Base-by-base conservation (phyloP, 2,888 invertebrate species). In the Cheilosia variabilis region DNA sequence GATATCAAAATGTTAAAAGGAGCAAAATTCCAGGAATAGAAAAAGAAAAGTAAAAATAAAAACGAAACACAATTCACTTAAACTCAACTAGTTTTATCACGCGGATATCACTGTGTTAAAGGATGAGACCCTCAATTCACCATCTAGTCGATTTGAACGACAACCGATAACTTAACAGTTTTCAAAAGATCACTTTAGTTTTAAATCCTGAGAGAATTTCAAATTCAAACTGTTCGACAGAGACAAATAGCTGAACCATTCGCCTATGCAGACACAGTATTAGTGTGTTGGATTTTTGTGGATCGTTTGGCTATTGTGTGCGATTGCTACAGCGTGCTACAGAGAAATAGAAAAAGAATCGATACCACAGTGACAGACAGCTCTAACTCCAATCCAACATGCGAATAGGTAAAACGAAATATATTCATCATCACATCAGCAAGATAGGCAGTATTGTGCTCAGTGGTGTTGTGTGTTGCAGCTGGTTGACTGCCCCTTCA, bases 81-180 rank as follows among this genome's bases (percentile, higher is more conserved):
- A 19, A 68, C n/a, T 62, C 58, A 76, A 58, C 37, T 60, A 58
- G 65, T 71, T 71, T 65, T 69, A 71, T 58, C 58, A 71, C 77
- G 71, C 76, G 57, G 57, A 71, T 62, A 77, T 73, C 86, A 80
- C 81, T 73, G 53, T 34, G 31, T 37, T 22, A 50, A 50, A 57
- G 52, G 73, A 80, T 72, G 65, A 66, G 52, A 41, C 52, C 17
- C 10, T 73, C 41, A 73, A 65, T 62, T 60, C 43, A 68, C 73
- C 87, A 78, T 87, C 84, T 86, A 82, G 82, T 87, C 87, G 69
- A 86, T 83, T 84, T 75, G 84, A 88, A 75, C 84, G 88, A 79
- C 87, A 62, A 87, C 84, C 84, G 87, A 87, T 86, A 81, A 88
- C 87, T 88, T 87, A 82, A 87, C 80, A 69, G 62, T 81, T 82